Base-by-base conservation (phyloP, 1,140 invertebrate species). In the Ephestia elutella region DNA sequence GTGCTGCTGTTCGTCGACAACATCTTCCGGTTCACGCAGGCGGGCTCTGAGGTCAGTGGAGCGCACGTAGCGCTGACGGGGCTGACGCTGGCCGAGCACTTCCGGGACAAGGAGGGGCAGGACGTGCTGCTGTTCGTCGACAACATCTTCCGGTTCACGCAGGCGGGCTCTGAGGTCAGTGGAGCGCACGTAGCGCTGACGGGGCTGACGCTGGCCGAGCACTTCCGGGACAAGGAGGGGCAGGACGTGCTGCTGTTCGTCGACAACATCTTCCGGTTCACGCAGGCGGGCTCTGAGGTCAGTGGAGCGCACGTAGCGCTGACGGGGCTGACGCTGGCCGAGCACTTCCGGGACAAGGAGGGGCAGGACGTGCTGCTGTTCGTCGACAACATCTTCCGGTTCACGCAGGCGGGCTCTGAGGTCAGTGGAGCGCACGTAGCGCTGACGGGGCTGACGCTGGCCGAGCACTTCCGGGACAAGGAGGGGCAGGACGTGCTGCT, bases 81-180 rank as follows among this genome's bases (percentile, higher is more conserved):
- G 50, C 86, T 97, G 11, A 96, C 96, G 0, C 79, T 92, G 8
- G 91, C 91, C 32, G 96, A 97, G 80, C 95, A 97, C 87, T n/a
- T n/a, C n/a, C n/a, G n/a, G 70, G 96, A 97, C 75, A 71, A 95
- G 68, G 96, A 97, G 87, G 96, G 96, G 54, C 95, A 97, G 86
- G 95, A 97, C 87, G 96, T 97, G 74, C 82, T 97, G 75, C 91
- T 97, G 28, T 97, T 97, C 75, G 95, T 97, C 76, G 96, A 99
- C 91, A 99, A 99, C 91, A 99, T 99, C 91, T 99, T 99, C 93
- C 93, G 98, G 81, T 99, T 99, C 90, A 99, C 98, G 50, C 98
- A 99, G 89, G 98, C 98, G 82, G 98, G 98, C 91, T 99, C 98
- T 28, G 98, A 99, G 91, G 97, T 91, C 95, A 35, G 21, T 25